Evolutionary conservation across 2,888 invertebrate genomes (phyloP).

Genomic region (Sphaerophoria rueppellii): DNA sequence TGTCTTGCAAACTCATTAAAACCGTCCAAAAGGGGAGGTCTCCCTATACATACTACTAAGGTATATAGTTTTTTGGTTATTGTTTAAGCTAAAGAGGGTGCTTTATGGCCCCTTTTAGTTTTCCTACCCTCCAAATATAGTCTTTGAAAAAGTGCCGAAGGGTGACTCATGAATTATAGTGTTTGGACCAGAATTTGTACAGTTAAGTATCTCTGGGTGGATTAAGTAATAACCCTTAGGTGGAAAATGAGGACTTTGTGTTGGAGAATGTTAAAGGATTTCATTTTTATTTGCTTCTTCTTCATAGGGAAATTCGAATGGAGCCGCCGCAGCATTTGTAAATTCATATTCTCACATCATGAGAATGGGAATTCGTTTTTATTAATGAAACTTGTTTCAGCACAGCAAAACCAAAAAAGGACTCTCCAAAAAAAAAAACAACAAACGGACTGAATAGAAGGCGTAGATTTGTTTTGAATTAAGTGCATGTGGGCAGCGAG

Average conservation of each 20-base stretch:
- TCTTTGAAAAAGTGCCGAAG: conserved; percentile 39
- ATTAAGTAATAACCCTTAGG: conserved; percentile 73
- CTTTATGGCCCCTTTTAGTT: conserved; percentile 8
- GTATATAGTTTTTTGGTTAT: conserved; percentile 56
- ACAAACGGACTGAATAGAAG: conserved; percentile 15
- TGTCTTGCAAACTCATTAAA: conserved; percentile 64
- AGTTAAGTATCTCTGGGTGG: conserved; percentile 69
- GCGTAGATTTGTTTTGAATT: conserved; percentile 46
- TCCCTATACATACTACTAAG: not conserved
- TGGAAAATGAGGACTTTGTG: conserved; percentile 47
- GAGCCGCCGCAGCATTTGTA: conserved; percentile 22
- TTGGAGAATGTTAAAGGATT: conserved; percentile 38
- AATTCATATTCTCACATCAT: not conserved
- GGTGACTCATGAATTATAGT: conserved; percentile 66
- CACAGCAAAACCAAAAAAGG: not conserved
- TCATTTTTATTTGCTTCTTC: not conserved
- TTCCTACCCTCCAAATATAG: not conserved
- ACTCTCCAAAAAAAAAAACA: not conserved
- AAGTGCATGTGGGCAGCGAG: not conserved
- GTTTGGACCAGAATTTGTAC: conserved; percentile 63
- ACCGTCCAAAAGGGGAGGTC: conserved; percentile 58
- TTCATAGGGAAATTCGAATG: not conserved
- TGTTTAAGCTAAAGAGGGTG: conserved; percentile 42
- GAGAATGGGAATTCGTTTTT: conserved; percentile 32
- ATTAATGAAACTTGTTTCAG: conserved; percentile 64